Evolutionary conservation across 1,140 invertebrate genomes (phyloP).

Genomic region (Solenopsis invicta): DNA sequence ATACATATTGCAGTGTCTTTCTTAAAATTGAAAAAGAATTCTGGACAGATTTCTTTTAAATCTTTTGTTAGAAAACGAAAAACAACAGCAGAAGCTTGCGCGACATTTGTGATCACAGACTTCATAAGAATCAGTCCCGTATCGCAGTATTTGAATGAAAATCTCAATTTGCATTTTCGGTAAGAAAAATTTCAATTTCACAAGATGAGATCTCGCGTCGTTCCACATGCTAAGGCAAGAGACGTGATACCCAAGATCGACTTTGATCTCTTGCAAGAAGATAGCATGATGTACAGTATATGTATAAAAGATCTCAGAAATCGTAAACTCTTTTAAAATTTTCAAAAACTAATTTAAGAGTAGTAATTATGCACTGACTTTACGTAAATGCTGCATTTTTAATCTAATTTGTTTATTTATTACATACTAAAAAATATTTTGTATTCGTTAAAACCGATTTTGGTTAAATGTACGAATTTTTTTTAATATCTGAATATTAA

Average conservation of each 20-base stretch:
- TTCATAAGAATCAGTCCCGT: background rate
- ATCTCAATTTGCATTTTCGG: constrained; percentile 31
- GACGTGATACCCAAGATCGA: constrained; percentile 1
- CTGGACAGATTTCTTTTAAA: background rate
- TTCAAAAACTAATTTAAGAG: background rate
- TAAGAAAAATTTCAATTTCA: constrained; percentile 46
- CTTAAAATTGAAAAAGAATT: background rate
- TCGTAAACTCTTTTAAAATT: background rate
- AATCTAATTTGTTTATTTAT: background rate
- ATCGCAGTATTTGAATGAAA: background rate
- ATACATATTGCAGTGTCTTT: background rate
- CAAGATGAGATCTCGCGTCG: constrained; percentile 10
- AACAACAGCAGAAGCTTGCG: background rate
- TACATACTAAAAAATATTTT: no score
- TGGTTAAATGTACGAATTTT: no score
- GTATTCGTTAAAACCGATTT: no score
- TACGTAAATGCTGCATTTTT: background rate
- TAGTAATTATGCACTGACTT: background rate
- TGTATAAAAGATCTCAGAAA: background rate
- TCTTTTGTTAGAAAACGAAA: background rate
- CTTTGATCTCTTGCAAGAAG: background rate
- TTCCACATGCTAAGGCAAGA: background rate
- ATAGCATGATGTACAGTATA: background rate
- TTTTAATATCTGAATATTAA: no score
- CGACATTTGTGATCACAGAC: background rate